Evolutionary conservation across 2,888 invertebrate species (phyloP), one percentile per base, ranked within the genome.

Genomic region (Pseudanteris insignis): DNA sequence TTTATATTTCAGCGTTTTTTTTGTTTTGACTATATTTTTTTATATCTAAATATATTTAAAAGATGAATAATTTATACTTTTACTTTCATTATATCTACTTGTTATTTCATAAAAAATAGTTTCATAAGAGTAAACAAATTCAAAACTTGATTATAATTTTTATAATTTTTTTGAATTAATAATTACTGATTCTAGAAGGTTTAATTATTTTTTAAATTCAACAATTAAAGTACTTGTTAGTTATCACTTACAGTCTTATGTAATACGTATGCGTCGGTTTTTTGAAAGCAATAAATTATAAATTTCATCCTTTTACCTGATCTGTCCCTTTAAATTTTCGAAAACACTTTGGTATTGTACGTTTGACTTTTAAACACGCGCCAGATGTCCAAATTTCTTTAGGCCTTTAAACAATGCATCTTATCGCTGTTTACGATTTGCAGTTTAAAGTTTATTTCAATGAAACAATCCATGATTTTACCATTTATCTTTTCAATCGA

Each of bases 251-350:
- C 10, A 36, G 10, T 9, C 25, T 5, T 13, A 13, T 25, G 13
- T 7, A 4, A 13, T 9, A 4, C n/a, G 9, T n/a, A 14, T 10
- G 13, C 37, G 13, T 37, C 25, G 24, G 37, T 25, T 13, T 13
- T 25, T 13, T n/a, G 14, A 26, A 37, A 26, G 14, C 21, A 37
- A 37, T 37, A 37, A 37, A 37, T 37, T 25, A 37, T 37, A 25
- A 6, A 13, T 37, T 6, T 8, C 15, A 33, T 14, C 25, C 25
- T 37, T 13, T 12, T 37, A 37, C 37, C 37, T 37, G 37, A 13
- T 13, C 1, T 3, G 37, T 37, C 13, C 37, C 25, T 37, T 26
- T 37, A 34, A 34, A 37, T 25, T 25, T n/a, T 25, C 8, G 4
- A 37, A 37, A 25, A 26, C 13, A 37, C 14, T 37, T 37, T 37